Percentiles rank a stretch among this genome's conserved stretches.
phyloP scores from a whole-genome alignment of 2,888 invertebrate genomes.

The Gymnoscelis rufifasciata region DNA sequence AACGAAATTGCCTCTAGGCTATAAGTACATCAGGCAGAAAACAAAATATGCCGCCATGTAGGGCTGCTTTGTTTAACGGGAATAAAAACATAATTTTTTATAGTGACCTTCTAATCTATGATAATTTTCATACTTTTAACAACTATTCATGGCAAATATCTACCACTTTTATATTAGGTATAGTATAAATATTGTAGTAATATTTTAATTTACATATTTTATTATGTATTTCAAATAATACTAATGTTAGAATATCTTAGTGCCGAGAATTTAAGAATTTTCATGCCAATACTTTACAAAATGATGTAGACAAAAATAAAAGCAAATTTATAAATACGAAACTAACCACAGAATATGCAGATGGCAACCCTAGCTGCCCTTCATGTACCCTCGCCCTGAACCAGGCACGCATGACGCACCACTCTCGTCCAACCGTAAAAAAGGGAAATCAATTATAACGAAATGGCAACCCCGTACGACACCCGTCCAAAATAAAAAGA shows the following conservation, averaged over 20 bases:
- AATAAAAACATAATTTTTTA: too few relatives aligned
- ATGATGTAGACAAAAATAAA: neutral
- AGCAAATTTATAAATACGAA: neutral
- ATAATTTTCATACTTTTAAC: too few relatives aligned
- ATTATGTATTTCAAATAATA: too few relatives aligned
- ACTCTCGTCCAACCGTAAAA: conserved; percentile 66
- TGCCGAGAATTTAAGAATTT: too few relatives aligned
- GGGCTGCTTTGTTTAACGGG: conserved; percentile 11
- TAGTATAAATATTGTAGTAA: too few relatives aligned
- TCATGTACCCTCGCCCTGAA: conserved; percentile 47
- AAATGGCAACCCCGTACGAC: conserved; percentile 58
- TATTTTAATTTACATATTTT: too few relatives aligned
- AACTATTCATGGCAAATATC: too few relatives aligned
- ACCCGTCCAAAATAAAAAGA: conserved; percentile 43
- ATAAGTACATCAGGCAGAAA: conserved; percentile 27
- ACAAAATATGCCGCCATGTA: conserved; percentile 25
- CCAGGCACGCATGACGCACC: conserved; percentile 53
- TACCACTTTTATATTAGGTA: too few relatives aligned
- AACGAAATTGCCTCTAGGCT: conserved; percentile 26
- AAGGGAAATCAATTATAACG: conserved; percentile 74
- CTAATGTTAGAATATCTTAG: too few relatives aligned
- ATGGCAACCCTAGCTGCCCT: conserved; percentile 34
- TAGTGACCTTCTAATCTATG: too few relatives aligned
- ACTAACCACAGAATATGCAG: neutral
- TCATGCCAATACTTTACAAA: too few relatives aligned